Evolutionary conservation across 2,888 invertebrate genomes (phyloP).

Genomic region (Cenopis cana): DNA sequence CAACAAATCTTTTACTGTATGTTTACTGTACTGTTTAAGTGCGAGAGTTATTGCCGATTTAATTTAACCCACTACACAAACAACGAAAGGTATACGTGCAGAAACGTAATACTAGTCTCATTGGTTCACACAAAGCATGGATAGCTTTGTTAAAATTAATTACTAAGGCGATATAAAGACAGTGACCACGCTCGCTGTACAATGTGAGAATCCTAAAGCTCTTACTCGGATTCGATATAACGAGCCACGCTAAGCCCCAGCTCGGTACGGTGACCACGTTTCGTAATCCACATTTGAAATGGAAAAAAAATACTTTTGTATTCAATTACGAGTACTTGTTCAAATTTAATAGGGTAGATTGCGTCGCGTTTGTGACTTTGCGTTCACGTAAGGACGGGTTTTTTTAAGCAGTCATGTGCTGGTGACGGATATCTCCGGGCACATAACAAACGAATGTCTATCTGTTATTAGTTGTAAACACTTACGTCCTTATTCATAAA

Average conservation of each 20-base stretch:
- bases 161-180: conserved; percentile 18
- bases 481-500: too few relatives aligned
- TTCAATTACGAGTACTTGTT: conserved; percentile 4
- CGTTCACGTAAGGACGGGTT: neutral
- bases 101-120: neutral
- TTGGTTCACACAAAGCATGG: neutral
- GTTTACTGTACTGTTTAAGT: too few relatives aligned
- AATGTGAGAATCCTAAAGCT: conserved; percentile 30
- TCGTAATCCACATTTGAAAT: neutral
- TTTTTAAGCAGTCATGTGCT: too few relatives aligned
- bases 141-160: conserved; percentile 16
- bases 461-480: too few relatives aligned
- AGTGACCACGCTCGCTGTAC: conserved; percentile 18
- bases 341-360: neutral
- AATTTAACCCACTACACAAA: too few relatives aligned
- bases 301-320: neutral
- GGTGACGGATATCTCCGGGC: too few relatives aligned
- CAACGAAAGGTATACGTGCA: neutral
- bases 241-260: conserved; percentile 22
- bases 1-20: too few relatives aligned
- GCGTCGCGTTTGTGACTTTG: neutral
- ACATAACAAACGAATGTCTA: too few relatives aligned
- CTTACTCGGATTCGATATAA: conserved; percentile 23
- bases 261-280: conserved; percentile 18
- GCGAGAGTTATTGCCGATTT: too few relatives aligned